phyloP scores from a whole-genome alignment of 2,797 vertebrate genomes.

The Graptemys geographica region DNA sequence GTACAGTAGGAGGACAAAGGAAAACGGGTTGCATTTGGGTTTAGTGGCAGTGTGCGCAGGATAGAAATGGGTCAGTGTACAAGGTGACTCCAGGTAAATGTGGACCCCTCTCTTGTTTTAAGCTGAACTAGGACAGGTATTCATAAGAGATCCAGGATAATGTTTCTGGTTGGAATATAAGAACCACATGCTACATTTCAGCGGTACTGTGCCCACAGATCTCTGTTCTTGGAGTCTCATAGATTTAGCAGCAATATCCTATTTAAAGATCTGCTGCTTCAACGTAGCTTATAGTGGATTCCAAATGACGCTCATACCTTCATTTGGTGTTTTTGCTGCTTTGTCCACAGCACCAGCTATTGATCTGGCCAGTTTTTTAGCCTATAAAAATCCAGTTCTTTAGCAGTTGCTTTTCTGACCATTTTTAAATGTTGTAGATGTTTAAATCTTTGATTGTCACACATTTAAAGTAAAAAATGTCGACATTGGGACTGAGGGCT shows the following conservation, averaged over 20 bases:
- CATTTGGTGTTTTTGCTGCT: background rate
- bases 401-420: background rate
- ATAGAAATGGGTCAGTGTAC: background rate
- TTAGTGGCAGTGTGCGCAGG: background rate
- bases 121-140: background rate
- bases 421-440: background rate
- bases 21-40: background rate
- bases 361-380: background rate
- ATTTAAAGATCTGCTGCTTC: background rate
- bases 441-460: background rate
- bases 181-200: background rate
- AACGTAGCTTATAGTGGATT: background rate
- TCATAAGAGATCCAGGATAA: background rate
- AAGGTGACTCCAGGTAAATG: background rate
- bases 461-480: background rate
- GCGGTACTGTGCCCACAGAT: background rate
- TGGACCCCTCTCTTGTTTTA: background rate
- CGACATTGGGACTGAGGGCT: background rate
- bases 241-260: fast-evolving
- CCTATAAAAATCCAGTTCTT: background rate
- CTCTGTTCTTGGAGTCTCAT: background rate
- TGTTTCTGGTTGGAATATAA: background rate
- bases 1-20: conserved; percentile 73
- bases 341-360: background rate
- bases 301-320: background rate